A percentile compares a stretch with the other conserved stretches of the same genome.
These are phyloP conservation scores for Campylorhamphus procurvoides DNA, from an alignment of 2,113 vertebrate species.

Conservation along the genomic window DNA sequence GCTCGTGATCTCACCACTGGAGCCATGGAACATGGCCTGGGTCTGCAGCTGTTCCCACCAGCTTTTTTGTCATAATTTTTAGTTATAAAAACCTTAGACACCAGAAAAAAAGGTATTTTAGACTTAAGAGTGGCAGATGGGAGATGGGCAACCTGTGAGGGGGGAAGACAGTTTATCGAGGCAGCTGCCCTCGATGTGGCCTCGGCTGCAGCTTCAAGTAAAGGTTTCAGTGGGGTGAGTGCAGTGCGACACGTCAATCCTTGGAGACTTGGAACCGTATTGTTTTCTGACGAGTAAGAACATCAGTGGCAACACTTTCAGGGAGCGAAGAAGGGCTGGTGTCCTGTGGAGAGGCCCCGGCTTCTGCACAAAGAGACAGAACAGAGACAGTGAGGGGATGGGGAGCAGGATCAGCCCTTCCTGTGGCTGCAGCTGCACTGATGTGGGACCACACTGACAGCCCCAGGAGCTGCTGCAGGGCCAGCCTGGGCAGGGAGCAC, in stretches of 20 bases:
- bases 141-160: background rate
- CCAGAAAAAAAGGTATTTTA: constrained; percentile 65
- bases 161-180: constrained; percentile 19
- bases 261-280: constrained; percentile 48
- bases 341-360: constrained; percentile 61
- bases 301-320: background rate
- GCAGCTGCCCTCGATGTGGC: background rate
- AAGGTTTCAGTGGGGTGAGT: constrained; percentile 5
- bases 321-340: constrained; percentile 35
- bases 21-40: constrained; percentile 49
- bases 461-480: rapidly evolving
- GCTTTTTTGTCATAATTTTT: background rate
- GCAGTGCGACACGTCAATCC: background rate
- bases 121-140: constrained; percentile 16
- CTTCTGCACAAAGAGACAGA: constrained; percentile 69
- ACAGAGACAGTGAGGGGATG: background rate
- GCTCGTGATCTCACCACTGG: constrained; percentile 71
- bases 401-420: background rate
- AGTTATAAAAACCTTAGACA: constrained; percentile 66
- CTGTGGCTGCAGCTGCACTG: rapidly evolving
- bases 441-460: rapidly evolving
- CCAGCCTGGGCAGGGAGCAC: rapidly evolving
- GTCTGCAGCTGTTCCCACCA: constrained; percentile 60
- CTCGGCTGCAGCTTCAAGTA: constrained; percentile 19
- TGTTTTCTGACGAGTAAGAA: constrained; percentile 56